Conservation (phyloP, 2,888 invertebrate genomes). For the Nemapogon koenigi region DNA sequence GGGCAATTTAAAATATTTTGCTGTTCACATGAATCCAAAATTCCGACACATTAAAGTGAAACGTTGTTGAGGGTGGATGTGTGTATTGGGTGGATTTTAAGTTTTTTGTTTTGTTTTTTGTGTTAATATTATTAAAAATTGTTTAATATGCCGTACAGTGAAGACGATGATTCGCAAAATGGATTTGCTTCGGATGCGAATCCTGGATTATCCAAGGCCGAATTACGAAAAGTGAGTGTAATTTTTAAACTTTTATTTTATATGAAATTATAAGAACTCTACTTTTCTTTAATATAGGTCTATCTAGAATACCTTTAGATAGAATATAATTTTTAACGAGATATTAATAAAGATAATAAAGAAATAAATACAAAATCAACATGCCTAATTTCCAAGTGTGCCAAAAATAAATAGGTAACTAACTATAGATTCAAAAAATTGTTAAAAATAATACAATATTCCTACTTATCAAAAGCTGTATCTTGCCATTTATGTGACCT, state of each 20-base stretch:
- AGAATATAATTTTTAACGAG: background rate
- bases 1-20: conserved; percentile 45
- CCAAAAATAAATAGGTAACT: too few relatives aligned
- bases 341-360: background rate
- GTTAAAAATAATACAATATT: too few relatives aligned
- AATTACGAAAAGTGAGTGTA: conserved; percentile 68
- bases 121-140: background rate
- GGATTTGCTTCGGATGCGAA: conserved; percentile 56
- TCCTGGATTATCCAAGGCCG: conserved; percentile 72
- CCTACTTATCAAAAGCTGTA: too few relatives aligned
- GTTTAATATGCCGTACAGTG: conserved; percentile 65
- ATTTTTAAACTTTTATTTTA: conserved; percentile 4
- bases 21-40: conserved; percentile 29
- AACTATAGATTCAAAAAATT: too few relatives aligned
- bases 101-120: background rate
- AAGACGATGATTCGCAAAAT: conserved; percentile 64
- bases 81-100: too few relatives aligned
- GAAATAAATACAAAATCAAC: background rate
- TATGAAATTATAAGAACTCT: background rate
- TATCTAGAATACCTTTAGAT: background rate
- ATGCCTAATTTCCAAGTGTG: too few relatives aligned
- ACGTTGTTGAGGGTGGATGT: conserved; percentile 25
- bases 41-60: conserved; percentile 28
- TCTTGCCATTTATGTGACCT: too few relatives aligned
- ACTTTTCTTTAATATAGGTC: too few relatives aligned